Evolutionary conservation across 2,888 invertebrate species (phyloP).

Genomic region (Netelia fuscicornis): DNA sequence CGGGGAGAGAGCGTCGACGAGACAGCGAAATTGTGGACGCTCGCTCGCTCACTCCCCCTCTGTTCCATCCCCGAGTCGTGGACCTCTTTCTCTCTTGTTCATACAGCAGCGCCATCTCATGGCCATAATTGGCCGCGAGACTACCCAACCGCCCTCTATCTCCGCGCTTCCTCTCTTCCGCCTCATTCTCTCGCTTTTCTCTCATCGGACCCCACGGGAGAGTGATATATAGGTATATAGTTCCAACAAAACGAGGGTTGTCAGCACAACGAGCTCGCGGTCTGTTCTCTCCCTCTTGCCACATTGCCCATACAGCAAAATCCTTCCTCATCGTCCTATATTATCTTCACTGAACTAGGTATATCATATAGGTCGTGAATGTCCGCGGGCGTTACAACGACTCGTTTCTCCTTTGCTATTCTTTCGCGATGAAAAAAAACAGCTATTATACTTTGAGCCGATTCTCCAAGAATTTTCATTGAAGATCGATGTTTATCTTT

Average conservation of each 20-base stretch:
- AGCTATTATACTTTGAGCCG: too few relatives aligned
- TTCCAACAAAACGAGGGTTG: constrained; percentile 28
- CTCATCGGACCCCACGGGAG: constrained; percentile 12
- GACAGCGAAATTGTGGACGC: constrained; percentile 43
- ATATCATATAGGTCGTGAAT: constrained; percentile 47
- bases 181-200: constrained; percentile 20
- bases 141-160: constrained; percentile 49
- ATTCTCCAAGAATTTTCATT: constrained; percentile 2
- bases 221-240: constrained; percentile 20
- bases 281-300: constrained; percentile 5
- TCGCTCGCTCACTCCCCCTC: constrained; percentile 11
- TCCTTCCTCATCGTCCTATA: constrained; percentile 6
- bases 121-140: constrained; percentile 68
- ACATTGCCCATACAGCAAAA: constrained; percentile 26
- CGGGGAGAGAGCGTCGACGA: constrained; percentile 71
- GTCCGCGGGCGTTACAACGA: not conserved
- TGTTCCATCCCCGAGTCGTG: constrained; percentile 7
- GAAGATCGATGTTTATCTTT: not conserved
- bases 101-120: constrained; percentile 40
- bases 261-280: constrained; percentile 36
- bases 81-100: constrained; percentile 1
- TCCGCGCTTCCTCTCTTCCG: constrained; percentile 44
- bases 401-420: constrained; percentile 1
- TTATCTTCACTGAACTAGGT: constrained; percentile 1
- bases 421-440: constrained; percentile 1